Evolutionary conservation across 2,888 invertebrate genomes (phyloP), one percentile per base, ranked within the genome.

Genomic region (Helleia helle): DNA sequence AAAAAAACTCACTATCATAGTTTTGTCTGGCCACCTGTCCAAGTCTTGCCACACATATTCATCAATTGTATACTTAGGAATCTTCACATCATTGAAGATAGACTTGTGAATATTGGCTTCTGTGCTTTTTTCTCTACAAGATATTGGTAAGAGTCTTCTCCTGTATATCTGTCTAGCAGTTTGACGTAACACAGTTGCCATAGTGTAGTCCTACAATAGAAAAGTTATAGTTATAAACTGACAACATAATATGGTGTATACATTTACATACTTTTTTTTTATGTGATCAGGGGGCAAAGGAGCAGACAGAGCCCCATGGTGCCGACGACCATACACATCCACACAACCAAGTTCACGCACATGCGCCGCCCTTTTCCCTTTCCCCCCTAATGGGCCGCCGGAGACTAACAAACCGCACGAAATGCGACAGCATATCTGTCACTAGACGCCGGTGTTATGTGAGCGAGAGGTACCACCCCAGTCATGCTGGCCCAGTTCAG

Each of bases 11-110:
- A 91, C 91, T 62, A 88, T 61, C 28, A 91, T 90, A 18, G 87
- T 88, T 56, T 87, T 87, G 48, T 91, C 87, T n/a, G 88, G 86
- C 90, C 90, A 92, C 55, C 86, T 86, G 36, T 89, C 87, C 45
- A 90, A 65, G 52, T 89, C 83, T 43, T 77, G 72, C 90, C 90
- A 91, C 5, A 91, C 71, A 58, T 83, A 88, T 53, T 91, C 88
- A 52, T 87, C 84, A 12, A 91, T 55, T 2, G 87, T 81, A 11
- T 83, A 60, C 49, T 88, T 84, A 0, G 80, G 76, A 13, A 69
- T 55, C 1, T 71, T 62, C 25, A 88, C 55, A 28, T 86, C 71
- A 15, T 80, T 80, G 50, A 65, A 87, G 2, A 80, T 77, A 4
- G 83, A 93, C 25, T 58, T 71, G 7, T 83, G 44, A 24, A 84